Percentiles rank a stretch among this genome's conserved stretches.
Conservation (phyloP, 2,797 vertebrate species). For the Bradypodion pumilum region DNA sequence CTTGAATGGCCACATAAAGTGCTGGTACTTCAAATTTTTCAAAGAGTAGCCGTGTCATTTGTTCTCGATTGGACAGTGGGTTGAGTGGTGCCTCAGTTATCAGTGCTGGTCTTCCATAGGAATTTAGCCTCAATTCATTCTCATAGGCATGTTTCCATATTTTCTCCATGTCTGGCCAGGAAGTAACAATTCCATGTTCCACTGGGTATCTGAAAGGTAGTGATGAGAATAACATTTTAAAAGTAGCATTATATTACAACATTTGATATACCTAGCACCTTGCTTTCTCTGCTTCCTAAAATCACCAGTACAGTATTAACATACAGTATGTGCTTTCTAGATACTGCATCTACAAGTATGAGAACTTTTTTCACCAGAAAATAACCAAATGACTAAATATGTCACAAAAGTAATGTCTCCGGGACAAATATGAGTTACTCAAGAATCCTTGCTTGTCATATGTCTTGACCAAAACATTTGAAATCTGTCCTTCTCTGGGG, state of each 20-base stretch:
- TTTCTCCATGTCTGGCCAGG: conserved; percentile 62
- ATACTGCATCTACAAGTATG: background rate
- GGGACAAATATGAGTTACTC: background rate
- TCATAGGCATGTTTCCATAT: conserved; percentile 58
- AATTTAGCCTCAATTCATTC: conserved; percentile 56
- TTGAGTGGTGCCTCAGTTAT: conserved; percentile 62
- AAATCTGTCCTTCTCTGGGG: background rate
- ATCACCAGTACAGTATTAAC: background rate
- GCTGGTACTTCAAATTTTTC: conserved; percentile 61
- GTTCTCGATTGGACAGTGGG: conserved; percentile 48
- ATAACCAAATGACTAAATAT: background rate
- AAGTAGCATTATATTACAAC: background rate
- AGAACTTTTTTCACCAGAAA: background rate
- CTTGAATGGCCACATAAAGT: conserved; percentile 62
- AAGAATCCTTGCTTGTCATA: background rate
- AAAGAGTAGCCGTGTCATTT: conserved; percentile 56
- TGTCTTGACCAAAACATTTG: background rate
- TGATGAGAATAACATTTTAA: background rate
- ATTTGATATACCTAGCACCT: background rate
- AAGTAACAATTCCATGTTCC: conserved; percentile 48
- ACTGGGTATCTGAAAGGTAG: conserved; percentile 53
- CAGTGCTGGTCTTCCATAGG: conserved; percentile 50
- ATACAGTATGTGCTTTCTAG: background rate
- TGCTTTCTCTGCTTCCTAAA: background rate
- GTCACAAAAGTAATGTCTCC: background rate